Conservation (phyloP, 2,888 invertebrate genomes). For the Artemia sp. region DNA sequence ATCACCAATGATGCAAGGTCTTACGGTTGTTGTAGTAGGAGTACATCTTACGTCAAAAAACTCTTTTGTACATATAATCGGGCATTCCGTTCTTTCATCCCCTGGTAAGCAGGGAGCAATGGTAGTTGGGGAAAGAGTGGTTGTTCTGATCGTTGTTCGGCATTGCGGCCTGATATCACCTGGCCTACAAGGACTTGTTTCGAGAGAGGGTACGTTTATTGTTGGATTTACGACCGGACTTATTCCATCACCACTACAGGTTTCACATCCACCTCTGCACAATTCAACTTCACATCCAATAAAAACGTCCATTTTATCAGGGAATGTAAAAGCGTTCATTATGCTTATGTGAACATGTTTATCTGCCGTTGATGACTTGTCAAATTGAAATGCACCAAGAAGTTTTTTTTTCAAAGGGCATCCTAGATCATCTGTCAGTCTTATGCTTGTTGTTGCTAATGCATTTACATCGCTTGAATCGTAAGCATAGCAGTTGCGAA, state of each 20-base stretch:
- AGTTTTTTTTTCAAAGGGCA: constrained; percentile 27
- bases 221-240: not conserved
- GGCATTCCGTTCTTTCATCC: not conserved
- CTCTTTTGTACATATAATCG: not conserved
- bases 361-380: constrained; percentile 20
- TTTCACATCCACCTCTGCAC: constrained; percentile 26
- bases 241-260: not conserved
- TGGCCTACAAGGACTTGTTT: not conserved
- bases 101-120: not conserved
- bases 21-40: not conserved
- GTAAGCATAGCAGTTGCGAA: constrained; percentile 27
- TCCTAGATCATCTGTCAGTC: constrained; percentile 26
- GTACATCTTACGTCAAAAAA: not conserved
- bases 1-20: constrained; percentile 1
- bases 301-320: constrained; percentile 26
- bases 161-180: not conserved
- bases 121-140: not conserved
- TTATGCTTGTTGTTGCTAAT: constrained; percentile 25
- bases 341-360: constrained; percentile 26
- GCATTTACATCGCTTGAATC: constrained; percentile 26
- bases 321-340: constrained; percentile 27
- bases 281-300: constrained; percentile 27
- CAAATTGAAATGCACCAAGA: constrained; percentile 26
- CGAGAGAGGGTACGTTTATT: not conserved
- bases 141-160: constrained; percentile 4